These are phyloP conservation scores for fruit fly (Drosophila melanogaster) DNA, from an alignment of 1,140 invertebrate genomes.

Conservation along the genomic window DNA sequence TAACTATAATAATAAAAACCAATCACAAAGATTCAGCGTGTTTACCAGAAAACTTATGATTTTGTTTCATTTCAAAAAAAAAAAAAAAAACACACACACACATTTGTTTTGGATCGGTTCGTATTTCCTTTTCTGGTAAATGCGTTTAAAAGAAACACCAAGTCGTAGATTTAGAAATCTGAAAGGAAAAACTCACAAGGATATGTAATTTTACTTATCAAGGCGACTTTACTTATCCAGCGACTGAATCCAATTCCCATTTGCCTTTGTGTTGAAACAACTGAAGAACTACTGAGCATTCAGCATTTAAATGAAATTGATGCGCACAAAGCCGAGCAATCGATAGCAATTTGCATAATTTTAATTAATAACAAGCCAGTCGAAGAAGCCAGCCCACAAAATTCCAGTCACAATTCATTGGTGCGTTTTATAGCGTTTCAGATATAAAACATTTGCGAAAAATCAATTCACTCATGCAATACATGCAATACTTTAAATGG, in stretches of 20 bases:
- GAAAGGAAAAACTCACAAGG: conserved; percentile 14
- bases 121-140: conserved; percentile 37
- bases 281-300: conserved; percentile 20
- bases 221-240: conserved; percentile 33
- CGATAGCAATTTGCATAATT: conserved; percentile 39
- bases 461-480: conserved; percentile 57
- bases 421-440: conserved; percentile 77
- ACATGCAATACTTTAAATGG: conserved; percentile 34
- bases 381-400: conserved; percentile 19
- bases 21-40: conserved; percentile 51
- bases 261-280: conserved; percentile 40
- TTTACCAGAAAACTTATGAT: conserved; percentile 54
- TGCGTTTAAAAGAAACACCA: conserved; percentile 41
- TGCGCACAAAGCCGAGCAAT: conserved; percentile 64
- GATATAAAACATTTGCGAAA: conserved; percentile 72
- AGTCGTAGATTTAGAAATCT: conserved; percentile 26
- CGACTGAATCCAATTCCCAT: conserved; percentile 50
- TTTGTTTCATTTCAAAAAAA: conserved; percentile 24
- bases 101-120: background rate
- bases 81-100: too few relatives aligned
- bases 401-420: conserved; percentile 62
- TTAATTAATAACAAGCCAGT: conserved; percentile 36
- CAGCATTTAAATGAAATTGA: conserved; percentile 70
- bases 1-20: conserved; percentile 64
- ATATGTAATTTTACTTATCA: conserved; percentile 18